Evolutionary conservation across 2,113 vertebrate species (phyloP).

Genomic region (Cephalopholis sonnerati): DNA sequence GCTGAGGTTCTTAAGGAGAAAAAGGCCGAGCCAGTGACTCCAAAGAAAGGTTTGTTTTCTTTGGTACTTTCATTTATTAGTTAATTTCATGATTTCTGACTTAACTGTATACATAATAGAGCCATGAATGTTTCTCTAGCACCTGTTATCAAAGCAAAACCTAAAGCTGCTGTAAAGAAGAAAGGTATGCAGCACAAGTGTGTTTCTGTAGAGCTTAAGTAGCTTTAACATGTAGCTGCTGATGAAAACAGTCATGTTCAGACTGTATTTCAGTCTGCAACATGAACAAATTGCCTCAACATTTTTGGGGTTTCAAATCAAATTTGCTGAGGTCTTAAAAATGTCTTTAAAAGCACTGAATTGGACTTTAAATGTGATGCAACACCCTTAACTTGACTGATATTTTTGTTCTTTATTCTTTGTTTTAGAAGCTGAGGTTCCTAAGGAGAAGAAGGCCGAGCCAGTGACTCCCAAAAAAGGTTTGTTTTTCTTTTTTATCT

Average conservation of each 20-base stretch:
- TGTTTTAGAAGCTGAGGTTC: conserved; percentile 36
- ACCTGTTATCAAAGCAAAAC: conserved; percentile 40
- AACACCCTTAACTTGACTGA: too few species aligned
- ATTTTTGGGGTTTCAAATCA: too few species aligned
- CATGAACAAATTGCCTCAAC: too few species aligned
- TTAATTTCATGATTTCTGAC: background rate
- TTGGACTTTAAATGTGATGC: too few species aligned
- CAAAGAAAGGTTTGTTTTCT: conserved; percentile 55
- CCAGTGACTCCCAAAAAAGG: conserved; percentile 58
- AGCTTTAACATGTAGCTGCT: conserved; percentile 1
- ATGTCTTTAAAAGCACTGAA: too few species aligned
- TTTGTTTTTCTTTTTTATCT: conserved; percentile 2
- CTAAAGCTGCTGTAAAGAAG: conserved; percentile 32
- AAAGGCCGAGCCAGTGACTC: conserved; percentile 48
- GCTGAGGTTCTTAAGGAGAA: conserved; percentile 57
- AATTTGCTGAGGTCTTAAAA: too few species aligned
- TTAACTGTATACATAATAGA: background rate
- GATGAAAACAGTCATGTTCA: background rate
- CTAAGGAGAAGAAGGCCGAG: conserved; percentile 63
- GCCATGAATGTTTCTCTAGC: background rate
- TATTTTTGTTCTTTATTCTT: background rate
- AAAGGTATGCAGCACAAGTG: conserved; percentile 50
- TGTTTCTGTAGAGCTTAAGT: background rate
- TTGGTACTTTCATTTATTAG: background rate
- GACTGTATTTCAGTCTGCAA: too few species aligned